Evolutionary conservation across 2,113 vertebrate species (phyloP), one percentile per base, ranked within the genome.

Genomic region (Atractosteus spatula): DNA sequence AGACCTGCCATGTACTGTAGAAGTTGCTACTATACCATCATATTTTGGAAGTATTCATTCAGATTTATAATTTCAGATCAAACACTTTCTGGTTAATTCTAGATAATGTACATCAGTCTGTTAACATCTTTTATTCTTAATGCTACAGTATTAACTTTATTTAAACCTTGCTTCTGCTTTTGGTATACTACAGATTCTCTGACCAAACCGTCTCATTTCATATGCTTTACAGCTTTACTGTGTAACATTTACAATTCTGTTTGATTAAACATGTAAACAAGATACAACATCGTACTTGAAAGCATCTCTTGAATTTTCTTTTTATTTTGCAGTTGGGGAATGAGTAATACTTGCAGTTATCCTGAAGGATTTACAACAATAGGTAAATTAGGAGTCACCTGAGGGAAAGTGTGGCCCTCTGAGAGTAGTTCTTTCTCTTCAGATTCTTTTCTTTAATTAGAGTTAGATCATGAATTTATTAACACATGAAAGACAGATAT

Each of bases 401-500:
- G 71, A 62, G 14, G 42, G 41, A 67, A 14, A 13, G 14, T 17
- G 16, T 41, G 16, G 54, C 44, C 76, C 77, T 55, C 44, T 17
- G 76, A 51, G 77, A 67, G 55, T 12, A 11, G 41, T 62, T 66
- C 71, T 74, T 65, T 64, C 68, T 59, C 41, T 63, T 61, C 41
- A 56, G 63, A 72, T 13, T 29, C 29, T 59, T 56, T 16, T 71
- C 3, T 44, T 66, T 80, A 75, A 62, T 82, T 81, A 78, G 57
- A 68, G n/a, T 57, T 70, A 55, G 61, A 79, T 78, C 44, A 68
- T 67, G 66, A 76, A 68, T 76, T 51, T 79, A 82, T 84, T 80
- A 77, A 71, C 61, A 82, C 70, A 73, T 82, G 59, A 83, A 82
- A 81, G 77, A 73, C 55, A 66, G 64, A 54, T 62, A 70, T 64